phyloP scores from a whole-genome alignment of 64 coral and sea anemone species.

The Montipora sp. region DNA sequence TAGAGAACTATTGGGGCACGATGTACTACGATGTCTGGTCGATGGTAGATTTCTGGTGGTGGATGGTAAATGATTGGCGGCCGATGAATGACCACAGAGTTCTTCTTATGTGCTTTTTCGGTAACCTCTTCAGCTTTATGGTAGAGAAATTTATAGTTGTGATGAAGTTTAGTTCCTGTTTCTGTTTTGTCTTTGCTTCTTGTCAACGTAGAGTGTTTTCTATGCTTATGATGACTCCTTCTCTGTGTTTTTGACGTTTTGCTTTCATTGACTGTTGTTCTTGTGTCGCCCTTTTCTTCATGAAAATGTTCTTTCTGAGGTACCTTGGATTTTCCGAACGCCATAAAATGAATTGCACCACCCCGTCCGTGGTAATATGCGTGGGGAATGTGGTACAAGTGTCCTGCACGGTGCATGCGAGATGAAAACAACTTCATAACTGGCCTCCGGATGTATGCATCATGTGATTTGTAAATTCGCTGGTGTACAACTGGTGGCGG shows the following conservation, averaged over 20 bases:
- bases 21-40: slow-evolving; percentile 96
- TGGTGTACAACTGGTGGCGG: slow-evolving; percentile 87
- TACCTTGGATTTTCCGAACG: slow-evolving; percentile 90
- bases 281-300: slow-evolving; percentile 27
- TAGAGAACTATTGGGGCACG: slow-evolving; percentile 94
- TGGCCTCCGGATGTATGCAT: slow-evolving; percentile 80
- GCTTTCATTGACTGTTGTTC: slow-evolving; percentile 6
- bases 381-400: slow-evolving; percentile 65
- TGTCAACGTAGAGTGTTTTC: slow-evolving; percentile 8
- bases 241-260: background rate
- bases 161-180: slow-evolving; percentile 50
- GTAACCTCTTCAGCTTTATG: slow-evolving; percentile 74
- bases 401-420: slow-evolving; percentile 59
- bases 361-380: slow-evolving; percentile 83
- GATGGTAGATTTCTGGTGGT: slow-evolving; percentile 97
- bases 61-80: slow-evolving; percentile 97
- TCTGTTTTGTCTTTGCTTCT: slow-evolving; percentile 48
- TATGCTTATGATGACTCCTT: background rate
- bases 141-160: slow-evolving; percentile 19
- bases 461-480: slow-evolving; percentile 86
- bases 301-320: slow-evolving; percentile 40
- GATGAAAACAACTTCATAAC: slow-evolving; percentile 56
- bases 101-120: slow-evolving; percentile 89
- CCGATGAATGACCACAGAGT: slow-evolving; percentile 95
- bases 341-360: slow-evolving; percentile 62